Evolutionary conservation across 2,797 vertebrate species (phyloP).

Genomic region (Ptychobarbus kaznakovi): DNA sequence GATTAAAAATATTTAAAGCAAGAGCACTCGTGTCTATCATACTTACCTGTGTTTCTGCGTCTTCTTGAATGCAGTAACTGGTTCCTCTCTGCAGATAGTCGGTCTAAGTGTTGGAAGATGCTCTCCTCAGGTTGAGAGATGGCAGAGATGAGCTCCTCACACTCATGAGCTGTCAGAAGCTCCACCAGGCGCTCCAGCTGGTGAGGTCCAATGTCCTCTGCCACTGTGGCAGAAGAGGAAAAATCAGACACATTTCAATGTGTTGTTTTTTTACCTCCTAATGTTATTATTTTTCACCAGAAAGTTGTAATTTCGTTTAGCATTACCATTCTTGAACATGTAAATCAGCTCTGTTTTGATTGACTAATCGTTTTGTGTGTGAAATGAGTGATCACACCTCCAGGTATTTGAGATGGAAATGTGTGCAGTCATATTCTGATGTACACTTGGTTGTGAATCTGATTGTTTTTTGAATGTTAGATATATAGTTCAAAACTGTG

Average conservation of each 20-base stretch:
- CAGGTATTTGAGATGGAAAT: neutral
- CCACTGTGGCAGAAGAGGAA: slow-evolving; percentile 61
- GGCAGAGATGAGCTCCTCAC: slow-evolving; percentile 74
- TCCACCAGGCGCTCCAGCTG: slow-evolving; percentile 81
- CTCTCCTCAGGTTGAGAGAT: slow-evolving; percentile 74
- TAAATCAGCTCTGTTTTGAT: neutral
- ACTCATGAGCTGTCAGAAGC: slow-evolving; percentile 81
- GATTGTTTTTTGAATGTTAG: neutral
- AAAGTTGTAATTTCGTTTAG: neutral
- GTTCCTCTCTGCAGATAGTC: slow-evolving; percentile 69
- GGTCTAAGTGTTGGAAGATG: slow-evolving; percentile 69
- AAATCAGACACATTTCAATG: slow-evolving; percentile 25
- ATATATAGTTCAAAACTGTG: neutral
- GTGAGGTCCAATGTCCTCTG: slow-evolving; percentile 78
- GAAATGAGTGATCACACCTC: neutral
- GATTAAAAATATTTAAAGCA: neutral
- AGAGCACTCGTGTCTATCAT: neutral
- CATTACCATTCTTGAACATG: neutral
- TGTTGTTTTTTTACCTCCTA: neutral
- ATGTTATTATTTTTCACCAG: neutral
- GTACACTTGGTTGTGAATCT: neutral
- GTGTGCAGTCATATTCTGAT: neutral
- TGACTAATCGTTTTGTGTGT: neutral
- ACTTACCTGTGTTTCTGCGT: slow-evolving; percentile 67
- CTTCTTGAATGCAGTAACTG: slow-evolving; percentile 57